Base-by-base conservation (phyloP, 2,113 vertebrate genomes). In the Anguilla rostrata region DNA sequence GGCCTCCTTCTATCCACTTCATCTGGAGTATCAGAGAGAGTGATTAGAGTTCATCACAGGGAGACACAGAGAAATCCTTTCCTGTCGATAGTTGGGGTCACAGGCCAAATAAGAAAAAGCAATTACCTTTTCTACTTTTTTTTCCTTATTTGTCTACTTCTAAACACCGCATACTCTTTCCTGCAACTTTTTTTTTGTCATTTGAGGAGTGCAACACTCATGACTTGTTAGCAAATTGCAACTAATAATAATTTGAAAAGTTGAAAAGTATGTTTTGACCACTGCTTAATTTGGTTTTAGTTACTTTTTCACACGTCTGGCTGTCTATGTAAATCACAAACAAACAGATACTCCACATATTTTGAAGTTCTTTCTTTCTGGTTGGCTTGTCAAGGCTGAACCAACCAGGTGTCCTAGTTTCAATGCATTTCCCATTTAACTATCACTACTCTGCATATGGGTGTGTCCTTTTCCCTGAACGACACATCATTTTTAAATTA, bases 21-120 rank as follows among this genome's bases (percentile, higher is more conserved):
- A n/a, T 87, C n/a, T 83, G 15, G 41, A 78, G 75, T 75, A 53
- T 46, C 26, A 78, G 46, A 49, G 71, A 78, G 49, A 34, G 63
- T 56, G 60, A 79, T 83, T 63, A 60, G 39, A 43, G 66, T 85
- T 88, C 6, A 79, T 83, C 81, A 79, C 8, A 79, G 7, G 15
- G 66, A 66, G 49, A 39, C 66, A 29, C 57, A 4, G 39, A n/a
- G 78, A 39, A 41, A 83, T 26, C 75, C 40, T 80, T n/a, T 46
- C 11, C 75, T 81, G 57, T 78, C 11, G 39, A 80, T 63, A 39
- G 2, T 56, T 66, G 26, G 40, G 34, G 40, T 85, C 20, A 71
- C 26, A 86, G 56, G 80, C 56, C n/a, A 22, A 71, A 86, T 82
- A 26, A 57, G 79, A 82, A 82, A 82, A 56, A 39, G 26, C 14